Percentiles rank a stretch among this genome's conserved stretches.
Evolutionary conservation across 2,113 vertebrate genomes (phyloP).

Genomic region (Hippocampus mohnikei): DNA sequence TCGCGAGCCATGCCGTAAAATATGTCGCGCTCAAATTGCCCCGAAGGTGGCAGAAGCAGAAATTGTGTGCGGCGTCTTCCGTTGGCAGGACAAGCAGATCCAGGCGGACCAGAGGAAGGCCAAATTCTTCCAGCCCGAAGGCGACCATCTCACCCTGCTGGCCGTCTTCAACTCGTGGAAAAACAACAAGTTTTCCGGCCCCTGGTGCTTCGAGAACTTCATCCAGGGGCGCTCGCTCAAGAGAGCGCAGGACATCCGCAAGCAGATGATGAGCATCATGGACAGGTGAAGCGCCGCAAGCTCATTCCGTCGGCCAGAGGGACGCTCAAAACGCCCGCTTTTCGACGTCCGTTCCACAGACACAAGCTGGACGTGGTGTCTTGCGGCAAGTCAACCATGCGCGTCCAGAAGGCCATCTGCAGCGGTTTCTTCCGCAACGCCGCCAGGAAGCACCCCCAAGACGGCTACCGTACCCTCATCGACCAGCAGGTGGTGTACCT

Average conservation of each 20-base stretch:
- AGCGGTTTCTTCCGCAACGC: slow-evolving; percentile 93
- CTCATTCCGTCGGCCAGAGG: too few species aligned
- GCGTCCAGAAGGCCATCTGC: slow-evolving; percentile 91
- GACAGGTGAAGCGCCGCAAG: slow-evolving; percentile 64
- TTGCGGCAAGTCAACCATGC: slow-evolving; percentile 83
- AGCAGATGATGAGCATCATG: slow-evolving; percentile 96
- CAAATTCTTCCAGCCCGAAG: slow-evolving; percentile 94
- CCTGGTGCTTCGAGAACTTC: slow-evolving; percentile 96
- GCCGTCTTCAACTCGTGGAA: slow-evolving; percentile 97
- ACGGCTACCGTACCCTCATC: slow-evolving; percentile 83
- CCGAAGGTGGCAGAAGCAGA: not conserved
- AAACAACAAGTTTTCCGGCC: slow-evolving; percentile 94
- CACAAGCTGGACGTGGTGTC: slow-evolving; percentile 91
- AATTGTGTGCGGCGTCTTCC: not conserved
- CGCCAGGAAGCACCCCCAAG: slow-evolving; percentile 88
- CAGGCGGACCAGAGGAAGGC: slow-evolving; percentile 94
- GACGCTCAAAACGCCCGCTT: not conserved
- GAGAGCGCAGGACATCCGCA: slow-evolving; percentile 89
- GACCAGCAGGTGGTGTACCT: slow-evolving; percentile 93
- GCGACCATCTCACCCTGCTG: slow-evolving; percentile 90
- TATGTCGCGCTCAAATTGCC: too few species aligned
- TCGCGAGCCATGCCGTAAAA: not conserved
- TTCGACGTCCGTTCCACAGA: slow-evolving; percentile 51
- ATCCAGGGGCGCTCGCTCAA: slow-evolving; percentile 89
- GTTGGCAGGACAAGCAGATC: slow-evolving; percentile 85